Base-by-base conservation (phyloP, 2,113 vertebrate species). In the Orycteropus afer region DNA sequence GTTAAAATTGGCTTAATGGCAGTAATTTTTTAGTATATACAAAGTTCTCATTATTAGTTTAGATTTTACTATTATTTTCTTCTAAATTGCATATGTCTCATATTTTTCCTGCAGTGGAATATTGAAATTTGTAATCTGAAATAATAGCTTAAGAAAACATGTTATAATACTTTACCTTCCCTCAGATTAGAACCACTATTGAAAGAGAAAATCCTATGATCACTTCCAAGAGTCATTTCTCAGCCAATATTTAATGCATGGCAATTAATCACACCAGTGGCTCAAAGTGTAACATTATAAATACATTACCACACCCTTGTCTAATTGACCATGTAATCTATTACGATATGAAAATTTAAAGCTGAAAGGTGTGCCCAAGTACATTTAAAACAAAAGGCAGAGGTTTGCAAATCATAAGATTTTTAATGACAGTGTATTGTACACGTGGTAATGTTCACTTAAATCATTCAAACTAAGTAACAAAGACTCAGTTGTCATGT, bases 261-360 rank as follows among this genome's bases (percentile, higher is more conserved):
- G 73, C 69, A 85, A 96, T 96, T 94, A 85, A 96, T 97, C 94
- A 95, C 34, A 76, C 8, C 13, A 73, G 67, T 63, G 55, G 47
- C 42, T 85, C 29, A 79, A 93, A 90, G 22, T 95, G 88, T 90
- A 81, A 96, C 77, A 97, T 96, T 96, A 94, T 93, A 92, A 93
- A 94, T 90, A 61, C 85, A 96, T 93, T 90, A 93, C 74, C 94
- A 94, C 82, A 92, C 92, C 95, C 78, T 88, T 73, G 40, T 89
- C 88, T 96, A 97, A 96, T 71, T 93, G 88, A 92, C 90, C 94
- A 90, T 95, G 82, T 78, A 95, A 96, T 97, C 81, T 94, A 96
- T 94, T 90, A 73, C 17, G 90, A n/a, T 85, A 93, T 90, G 90
- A 96, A 96, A 88, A 55, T 93, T 81, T 89, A 93, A 95, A 96